Conservation (phyloP, 2,797 vertebrate genomes). For the Pachyuromys duprasi region DNA sequence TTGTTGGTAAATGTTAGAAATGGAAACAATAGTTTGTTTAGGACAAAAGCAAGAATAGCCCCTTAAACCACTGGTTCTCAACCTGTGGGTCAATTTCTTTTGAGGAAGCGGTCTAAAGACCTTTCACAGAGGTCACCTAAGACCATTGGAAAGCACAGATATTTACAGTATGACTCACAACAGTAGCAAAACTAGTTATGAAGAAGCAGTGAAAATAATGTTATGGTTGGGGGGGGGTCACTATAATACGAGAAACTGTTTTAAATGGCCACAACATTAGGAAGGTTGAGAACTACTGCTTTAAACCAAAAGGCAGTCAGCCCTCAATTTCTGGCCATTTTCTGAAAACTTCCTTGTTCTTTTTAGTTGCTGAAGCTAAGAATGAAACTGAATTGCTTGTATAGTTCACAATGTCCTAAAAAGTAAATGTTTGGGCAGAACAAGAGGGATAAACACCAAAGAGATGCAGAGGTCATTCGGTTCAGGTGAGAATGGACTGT, state of each 20-base stretch:
- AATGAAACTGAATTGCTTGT: neutral
- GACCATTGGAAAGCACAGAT: neutral
- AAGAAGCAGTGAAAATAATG: neutral
- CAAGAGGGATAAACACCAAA: neutral
- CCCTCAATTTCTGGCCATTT: neutral
- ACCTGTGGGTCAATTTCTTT: neutral
- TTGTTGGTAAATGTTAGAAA: constrained; percentile 29
- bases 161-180: neutral
- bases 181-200: neutral
- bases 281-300: neutral
- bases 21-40: constrained; percentile 12
- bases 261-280: neutral
- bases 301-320: neutral
- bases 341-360: neutral
- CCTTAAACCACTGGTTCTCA: neutral
- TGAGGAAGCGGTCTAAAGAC: neutral
- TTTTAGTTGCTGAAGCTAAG: neutral
- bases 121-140: neutral
- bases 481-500: neutral
- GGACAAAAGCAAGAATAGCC: constrained; percentile 19
- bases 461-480: neutral
- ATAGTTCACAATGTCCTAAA: neutral
- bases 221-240: neutral
- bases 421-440: constrained; percentile 4
- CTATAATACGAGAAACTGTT: too few species aligned